These are phyloP conservation scores for Esox masquinongy DNA, from an alignment of 2,797 vertebrate genomes.

Conservation along the genomic window DNA sequence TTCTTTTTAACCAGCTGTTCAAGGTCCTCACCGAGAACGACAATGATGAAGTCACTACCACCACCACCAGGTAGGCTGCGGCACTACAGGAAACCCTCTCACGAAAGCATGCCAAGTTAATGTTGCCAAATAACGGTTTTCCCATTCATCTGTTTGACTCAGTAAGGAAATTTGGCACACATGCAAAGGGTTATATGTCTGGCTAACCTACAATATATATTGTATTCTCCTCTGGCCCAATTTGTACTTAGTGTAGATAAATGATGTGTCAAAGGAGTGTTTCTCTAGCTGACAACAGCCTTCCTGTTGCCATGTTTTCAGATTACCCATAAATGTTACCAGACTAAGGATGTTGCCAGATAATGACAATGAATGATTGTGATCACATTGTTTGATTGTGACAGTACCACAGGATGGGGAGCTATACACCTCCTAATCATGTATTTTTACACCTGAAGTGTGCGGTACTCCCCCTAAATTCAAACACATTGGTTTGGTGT, in stretches of 20 bases:
- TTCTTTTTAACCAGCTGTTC: constrained; percentile 96
- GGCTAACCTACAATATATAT: too few species aligned
- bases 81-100: constrained; percentile 26
- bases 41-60: constrained; percentile 85
- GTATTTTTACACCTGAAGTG: too few species aligned
- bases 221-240: background rate
- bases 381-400: too few species aligned
- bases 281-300: too few species aligned
- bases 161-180: too few species aligned
- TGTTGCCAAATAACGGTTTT: background rate
- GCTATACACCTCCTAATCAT: too few species aligned
- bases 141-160: background rate
- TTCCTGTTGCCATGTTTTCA: background rate
- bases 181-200: too few species aligned
- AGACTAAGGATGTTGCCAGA: background rate
- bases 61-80: constrained; percentile 85
- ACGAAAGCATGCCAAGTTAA: background rate
- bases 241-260: background rate
- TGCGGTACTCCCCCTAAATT: too few species aligned
- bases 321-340: constrained; percentile 11
- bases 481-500: too few species aligned
- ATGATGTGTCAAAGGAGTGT: too few species aligned
- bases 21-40: constrained; percentile 91
- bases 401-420: too few species aligned
- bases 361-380: background rate